These are phyloP conservation scores for Syritta pipiens DNA, from an alignment of 2,888 invertebrate genomes.

Conservation along the genomic window DNA sequence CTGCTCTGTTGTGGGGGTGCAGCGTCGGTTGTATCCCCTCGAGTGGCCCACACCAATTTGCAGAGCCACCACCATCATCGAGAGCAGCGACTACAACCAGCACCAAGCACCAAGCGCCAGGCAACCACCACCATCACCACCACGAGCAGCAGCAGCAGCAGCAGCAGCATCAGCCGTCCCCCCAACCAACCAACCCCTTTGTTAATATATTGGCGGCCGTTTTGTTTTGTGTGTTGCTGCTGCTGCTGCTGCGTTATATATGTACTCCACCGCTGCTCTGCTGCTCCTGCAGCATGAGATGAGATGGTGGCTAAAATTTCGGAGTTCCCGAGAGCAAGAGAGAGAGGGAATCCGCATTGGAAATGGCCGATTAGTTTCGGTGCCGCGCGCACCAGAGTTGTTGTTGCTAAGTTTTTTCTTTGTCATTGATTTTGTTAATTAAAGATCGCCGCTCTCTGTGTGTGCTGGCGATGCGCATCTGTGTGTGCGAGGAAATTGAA, in stretches of 20 bases:
- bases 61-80: conserved; percentile 39
- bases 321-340: conserved; percentile 63
- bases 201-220: conserved; percentile 69
- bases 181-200: conserved; percentile 47
- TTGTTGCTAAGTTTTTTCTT: conserved; percentile 16
- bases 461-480: conserved; percentile 1
- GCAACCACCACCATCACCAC: background rate
- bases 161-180: conserved; percentile 5
- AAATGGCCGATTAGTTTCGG: conserved; percentile 67
- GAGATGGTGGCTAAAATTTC: conserved; percentile 52
- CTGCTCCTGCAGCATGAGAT: too few species aligned
- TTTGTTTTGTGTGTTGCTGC: conserved; percentile 63
- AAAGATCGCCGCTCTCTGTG: conserved; percentile 8
- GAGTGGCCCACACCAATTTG: conserved; percentile 51
- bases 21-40: conserved; percentile 37
- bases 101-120: conserved; percentile 26
- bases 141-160: background rate
- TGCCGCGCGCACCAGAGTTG: conserved; percentile 59
- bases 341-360: conserved; percentile 65
- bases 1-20: conserved; percentile 39
- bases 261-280: conserved; percentile 42
- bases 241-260: conserved; percentile 44
- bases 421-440: conserved; percentile 60
- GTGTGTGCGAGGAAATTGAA: conserved; percentile 5
- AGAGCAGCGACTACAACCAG: conserved; percentile 44